Base-by-base conservation (phyloP, 2,888 invertebrate genomes). In the Dusona sp. region DNA sequence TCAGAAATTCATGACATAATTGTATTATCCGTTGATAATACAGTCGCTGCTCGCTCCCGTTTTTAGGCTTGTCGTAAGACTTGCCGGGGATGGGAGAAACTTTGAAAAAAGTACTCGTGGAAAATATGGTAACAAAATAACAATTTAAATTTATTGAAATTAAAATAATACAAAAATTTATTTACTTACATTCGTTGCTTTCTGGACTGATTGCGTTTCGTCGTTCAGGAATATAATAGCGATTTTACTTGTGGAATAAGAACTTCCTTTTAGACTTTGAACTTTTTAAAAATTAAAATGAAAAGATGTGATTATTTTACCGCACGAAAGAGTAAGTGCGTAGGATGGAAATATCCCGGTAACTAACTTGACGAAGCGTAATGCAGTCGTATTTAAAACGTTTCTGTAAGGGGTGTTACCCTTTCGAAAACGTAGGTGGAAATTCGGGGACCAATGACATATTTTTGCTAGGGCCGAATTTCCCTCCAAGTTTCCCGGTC, bases 401-500 rank as follows among this genome's bases (percentile, higher is more conserved):
- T 4, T 36, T 36, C 36, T 36, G 36, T 36, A 36, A 36, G 36
- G 36, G 42, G 42, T 42, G 42, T 42, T 42, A 42, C 42, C 42
- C 42, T 42, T 42, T 42, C 42, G 42, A 42, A 42, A 42, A 42
- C 42, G 65, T 42, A 42, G 42, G 42, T 42, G 42, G 42, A 42
- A 42, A 42, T 42, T 42, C 42, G 42, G 42, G 42, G 42, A 42
- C 42, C 42, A 42, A 42, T 42, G 42, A 42, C 42, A 42, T 42
- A 42, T 42, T 42, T 42, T 42, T 42, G 42, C 42, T 42, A 42
- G 42, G 42, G 42, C 33, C 33, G 16, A 33, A 64, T 33, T 64
- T 16, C 33, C 64, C 33, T 64, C 64, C 64, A 64, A 9, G 64
- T 33, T 64, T 64, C 64, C 64, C 64, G 64, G 64, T 64, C 64